Base-by-base conservation (phyloP, 2,888 invertebrate genomes). In the Aproaerema taeniolella region DNA sequence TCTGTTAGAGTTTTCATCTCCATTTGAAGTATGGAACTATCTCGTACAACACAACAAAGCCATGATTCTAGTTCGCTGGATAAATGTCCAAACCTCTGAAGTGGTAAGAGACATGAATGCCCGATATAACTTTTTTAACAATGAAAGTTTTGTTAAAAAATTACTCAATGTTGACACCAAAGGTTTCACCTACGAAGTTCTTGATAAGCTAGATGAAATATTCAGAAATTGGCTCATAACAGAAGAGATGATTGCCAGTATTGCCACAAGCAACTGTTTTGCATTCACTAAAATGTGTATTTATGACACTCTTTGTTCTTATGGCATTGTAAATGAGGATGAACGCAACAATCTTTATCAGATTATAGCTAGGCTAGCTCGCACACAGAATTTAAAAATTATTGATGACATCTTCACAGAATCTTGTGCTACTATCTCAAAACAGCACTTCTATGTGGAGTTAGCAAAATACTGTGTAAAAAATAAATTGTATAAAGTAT, bases 301-400 rank as follows among this genome's bases (percentile, higher is more conserved):
- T 47, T 88, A 90, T 46, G 90, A 91, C 57, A 88, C 89, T 39
- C 65, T 92, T 2, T 81, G 87, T 42, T 87, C 88, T 37, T 91
- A 89, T 52, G 93, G 93, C 0, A 83, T 92, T 52, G 90, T 93
- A 38, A 87, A 88, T 43, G 73, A 85, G 9, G 74, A 79, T 39
- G 93, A 94, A 62, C 72, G 74, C 17, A 69, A 71, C 8, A 76
- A 90, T 61, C 65, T 91, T 24, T 73, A 85, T 46, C 70, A 79
- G 54, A 86, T 91, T 32, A 71, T 94, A 49, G 73, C 85, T 2
- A 87, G 93, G 55, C 69, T 93, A 32, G 88, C 90, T 45, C 79
- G 88, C 41, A 89, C 88, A 9, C 83, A 85, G 51, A 88, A 83
- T 57, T 67, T 90, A 30, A 78, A 80, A 52, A 67, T 89, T 44